Conservation (phyloP, 2,888 invertebrate genomes). For the Philopedon plagiatum region DNA sequence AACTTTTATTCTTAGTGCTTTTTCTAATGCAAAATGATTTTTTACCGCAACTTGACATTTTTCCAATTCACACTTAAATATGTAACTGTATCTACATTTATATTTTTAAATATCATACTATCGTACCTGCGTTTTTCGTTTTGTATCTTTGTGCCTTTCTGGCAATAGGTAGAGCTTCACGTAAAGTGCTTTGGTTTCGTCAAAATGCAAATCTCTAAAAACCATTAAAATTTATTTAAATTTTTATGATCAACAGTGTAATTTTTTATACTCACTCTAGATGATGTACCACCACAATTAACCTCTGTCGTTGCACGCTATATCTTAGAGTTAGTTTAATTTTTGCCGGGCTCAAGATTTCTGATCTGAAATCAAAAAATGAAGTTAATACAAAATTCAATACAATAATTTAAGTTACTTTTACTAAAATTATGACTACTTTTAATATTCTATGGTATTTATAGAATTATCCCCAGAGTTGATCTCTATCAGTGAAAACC, state of each 20-base stretch:
- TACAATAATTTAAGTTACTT: neutral
- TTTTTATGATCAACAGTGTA: slow-evolving; percentile 3
- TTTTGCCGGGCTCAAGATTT: slow-evolving; percentile 64
- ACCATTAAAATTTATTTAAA: no score
- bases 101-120: no score
- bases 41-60: no score
- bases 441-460: no score
- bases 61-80: no score
- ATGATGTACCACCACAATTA: slow-evolving; percentile 88
- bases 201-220: slow-evolving; percentile 82
- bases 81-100: no score
- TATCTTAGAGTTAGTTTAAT: slow-evolving; percentile 88
- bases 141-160: slow-evolving; percentile 85
- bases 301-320: slow-evolving; percentile 84
- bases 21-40: no score
- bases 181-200: slow-evolving; percentile 91
- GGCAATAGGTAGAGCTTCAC: slow-evolving; percentile 90
- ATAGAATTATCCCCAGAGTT: no score
- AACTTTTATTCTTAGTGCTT: no score
- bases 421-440: neutral
- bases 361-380: slow-evolving; percentile 38
- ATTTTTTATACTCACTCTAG: slow-evolving; percentile 77
- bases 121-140: slow-evolving; percentile 85
- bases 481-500: no score
- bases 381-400: neutral